Evolutionary conservation across 2,797 vertebrate genomes (phyloP), one percentile per base, ranked within the genome.

Genomic region (Picus viridis): DNA sequence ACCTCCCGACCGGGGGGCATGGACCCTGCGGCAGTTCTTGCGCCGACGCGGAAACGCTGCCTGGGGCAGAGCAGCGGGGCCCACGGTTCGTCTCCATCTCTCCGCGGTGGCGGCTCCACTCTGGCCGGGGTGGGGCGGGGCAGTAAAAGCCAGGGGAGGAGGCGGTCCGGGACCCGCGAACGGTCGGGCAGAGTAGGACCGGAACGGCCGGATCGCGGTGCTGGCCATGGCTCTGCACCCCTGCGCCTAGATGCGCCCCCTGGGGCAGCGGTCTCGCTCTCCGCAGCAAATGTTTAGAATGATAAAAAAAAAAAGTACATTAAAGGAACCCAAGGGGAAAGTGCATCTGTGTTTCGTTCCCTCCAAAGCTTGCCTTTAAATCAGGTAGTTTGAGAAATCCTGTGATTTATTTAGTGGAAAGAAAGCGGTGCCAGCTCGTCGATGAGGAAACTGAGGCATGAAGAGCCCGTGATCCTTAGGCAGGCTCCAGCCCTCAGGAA

Each of bases 1-100:
- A 16, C 1, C 11, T 30, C 9, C 15, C 19, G 23, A 0, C 6
- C 6, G 3, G 15, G 10, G 10, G 9, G 2, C 7, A 8, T 13
- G 11, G 23, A 13, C 6, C 16, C 45, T 5, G 9, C 7, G 3
- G 30, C 36, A 12, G 29, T 30, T 30, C 23, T 22, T 27, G 78
- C 7, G 2, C 23, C 1, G 32, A 4, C 8, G 65, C 14, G 26
- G 69, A 12, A 63, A 1, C 49, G 23, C 19, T 2, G 16, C 32
- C 43, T 7, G 13, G 51, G 43, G 30, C 6, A 51, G 49, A 51
- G n/a, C 39, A 6, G 26, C 24, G 41, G 43, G 16, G 17, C 10
- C 22, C 16, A 27, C 20, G 34, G 22, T 43, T 30, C 15, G 12
- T 26, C 22, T 45, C 12, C 27, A 9, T 41, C 4, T 27, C 7